phyloP scores from a whole-genome alignment of 2,797 vertebrate species.

The Mycteria americana region DNA sequence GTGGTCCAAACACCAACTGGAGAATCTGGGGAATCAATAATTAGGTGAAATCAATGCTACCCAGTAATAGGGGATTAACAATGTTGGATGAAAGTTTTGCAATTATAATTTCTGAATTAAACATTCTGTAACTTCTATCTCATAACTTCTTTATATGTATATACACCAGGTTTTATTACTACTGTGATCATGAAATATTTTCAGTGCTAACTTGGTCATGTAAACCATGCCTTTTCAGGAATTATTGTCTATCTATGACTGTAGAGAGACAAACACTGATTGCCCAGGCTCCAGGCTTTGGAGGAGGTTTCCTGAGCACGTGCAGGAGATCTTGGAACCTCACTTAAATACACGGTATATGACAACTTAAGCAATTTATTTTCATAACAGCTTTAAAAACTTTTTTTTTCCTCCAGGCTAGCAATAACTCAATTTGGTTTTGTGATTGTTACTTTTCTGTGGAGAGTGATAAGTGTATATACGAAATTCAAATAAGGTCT shows the following conservation, averaged over 20 bases:
- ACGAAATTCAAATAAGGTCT: not conserved
- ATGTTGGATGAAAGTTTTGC: not conserved
- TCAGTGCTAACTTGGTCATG: not conserved
- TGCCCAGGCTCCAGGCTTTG: slow-evolving; percentile 88
- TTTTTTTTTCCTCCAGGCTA: not conserved
- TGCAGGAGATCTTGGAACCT: slow-evolving; percentile 96
- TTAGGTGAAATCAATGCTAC: not conserved
- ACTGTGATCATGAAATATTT: not conserved
- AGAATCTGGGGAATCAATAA: not conserved
- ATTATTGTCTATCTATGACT: slow-evolving; percentile 90
- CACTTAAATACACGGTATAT: slow-evolving; percentile 93
- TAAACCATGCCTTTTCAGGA: slow-evolving; percentile 78
- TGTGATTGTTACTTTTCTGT: not conserved
- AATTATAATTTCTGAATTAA: not conserved
- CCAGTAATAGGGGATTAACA: not conserved
- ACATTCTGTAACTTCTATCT: not conserved
- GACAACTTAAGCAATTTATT: not conserved
- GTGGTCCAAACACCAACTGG: not conserved
- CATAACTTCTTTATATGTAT: not conserved
- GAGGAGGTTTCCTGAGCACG: slow-evolving; percentile 94
- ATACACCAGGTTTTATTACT: not conserved
- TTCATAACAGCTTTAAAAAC: not conserved
- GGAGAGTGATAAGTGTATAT: not conserved
- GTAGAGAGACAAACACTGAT: slow-evolving; percentile 85
- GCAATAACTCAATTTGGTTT: not conserved